These are phyloP conservation scores for Rousettus leschenaultii DNA, from an alignment of 2,113 vertebrate genomes.

Conservation along the genomic window DNA sequence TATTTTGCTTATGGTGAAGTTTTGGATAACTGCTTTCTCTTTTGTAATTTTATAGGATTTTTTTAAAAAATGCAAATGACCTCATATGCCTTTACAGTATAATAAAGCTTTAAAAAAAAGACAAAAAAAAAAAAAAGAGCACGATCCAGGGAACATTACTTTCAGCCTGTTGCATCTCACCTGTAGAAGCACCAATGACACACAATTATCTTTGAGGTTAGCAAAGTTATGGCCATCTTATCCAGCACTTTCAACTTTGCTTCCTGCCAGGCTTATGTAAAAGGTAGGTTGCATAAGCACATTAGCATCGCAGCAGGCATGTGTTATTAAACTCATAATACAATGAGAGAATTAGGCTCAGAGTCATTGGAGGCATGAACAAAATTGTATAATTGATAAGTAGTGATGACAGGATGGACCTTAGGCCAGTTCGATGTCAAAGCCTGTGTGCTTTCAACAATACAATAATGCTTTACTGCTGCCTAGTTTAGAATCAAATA, in stretches of 20 bases:
- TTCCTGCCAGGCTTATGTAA: neutral
- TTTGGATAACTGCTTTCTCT: neutral
- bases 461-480: neutral
- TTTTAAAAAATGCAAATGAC: neutral
- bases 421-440: neutral
- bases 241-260: neutral
- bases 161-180: neutral
- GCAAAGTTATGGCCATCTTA: neutral
- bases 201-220: neutral
- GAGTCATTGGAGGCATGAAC: neutral
- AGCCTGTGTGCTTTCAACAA: neutral
- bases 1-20: neutral
- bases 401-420: neutral
- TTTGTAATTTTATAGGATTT: neutral
- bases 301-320: neutral
- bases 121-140: neutral
- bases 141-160: accelerated
- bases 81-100: neutral
- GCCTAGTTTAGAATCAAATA: neutral
- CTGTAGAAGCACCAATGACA: accelerated
- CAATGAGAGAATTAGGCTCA: neutral
- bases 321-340: neutral
- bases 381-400: neutral
- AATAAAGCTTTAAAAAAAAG: neutral
- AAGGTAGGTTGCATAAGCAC: neutral